A percentile compares a stretch with the other conserved stretches of the same genome.
Conservation (phyloP, 2,888 invertebrate species). For the Creontiades dilutus region DNA sequence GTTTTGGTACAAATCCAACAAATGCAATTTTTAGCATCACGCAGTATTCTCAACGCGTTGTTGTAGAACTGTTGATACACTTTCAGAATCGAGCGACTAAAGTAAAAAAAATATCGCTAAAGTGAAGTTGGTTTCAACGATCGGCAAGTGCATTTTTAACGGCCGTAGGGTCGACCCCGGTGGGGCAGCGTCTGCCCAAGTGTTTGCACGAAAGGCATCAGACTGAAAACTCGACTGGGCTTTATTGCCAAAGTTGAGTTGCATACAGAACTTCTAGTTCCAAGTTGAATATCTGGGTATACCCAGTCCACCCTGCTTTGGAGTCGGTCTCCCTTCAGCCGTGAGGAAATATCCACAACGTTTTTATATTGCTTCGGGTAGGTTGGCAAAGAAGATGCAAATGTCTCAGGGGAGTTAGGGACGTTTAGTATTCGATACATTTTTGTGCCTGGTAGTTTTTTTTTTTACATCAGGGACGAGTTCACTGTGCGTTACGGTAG, state of each 20-base stretch:
- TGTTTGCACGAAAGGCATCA: slow-evolving; percentile 18
- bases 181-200: slow-evolving; percentile 25
- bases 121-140: neutral
- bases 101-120: neutral
- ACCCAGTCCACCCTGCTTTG: neutral
- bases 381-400: neutral
- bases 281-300: neutral
- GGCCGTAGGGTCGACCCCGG: neutral
- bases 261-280: slow-evolving; percentile 17
- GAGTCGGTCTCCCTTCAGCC: neutral
- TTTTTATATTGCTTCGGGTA: neutral
- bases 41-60: too few relatives aligned
- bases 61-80: too few relatives aligned
- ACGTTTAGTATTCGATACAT: neutral
- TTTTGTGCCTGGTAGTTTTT: neutral
- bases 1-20: too few relatives aligned
- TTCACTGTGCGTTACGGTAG: too few relatives aligned
- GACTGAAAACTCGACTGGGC: neutral
- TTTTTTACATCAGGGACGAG: too few relatives aligned
- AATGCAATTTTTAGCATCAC: too few relatives aligned
- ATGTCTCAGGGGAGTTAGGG: neutral
- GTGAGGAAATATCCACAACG: neutral
- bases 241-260: slow-evolving; percentile 38
- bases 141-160: slow-evolving; percentile 28
- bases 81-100: neutral